Percentiles rank a stretch among this genome's conserved stretches.
phyloP scores from a whole-genome alignment of 2,888 invertebrate genomes.

The Dichetophora obliterata region DNA sequence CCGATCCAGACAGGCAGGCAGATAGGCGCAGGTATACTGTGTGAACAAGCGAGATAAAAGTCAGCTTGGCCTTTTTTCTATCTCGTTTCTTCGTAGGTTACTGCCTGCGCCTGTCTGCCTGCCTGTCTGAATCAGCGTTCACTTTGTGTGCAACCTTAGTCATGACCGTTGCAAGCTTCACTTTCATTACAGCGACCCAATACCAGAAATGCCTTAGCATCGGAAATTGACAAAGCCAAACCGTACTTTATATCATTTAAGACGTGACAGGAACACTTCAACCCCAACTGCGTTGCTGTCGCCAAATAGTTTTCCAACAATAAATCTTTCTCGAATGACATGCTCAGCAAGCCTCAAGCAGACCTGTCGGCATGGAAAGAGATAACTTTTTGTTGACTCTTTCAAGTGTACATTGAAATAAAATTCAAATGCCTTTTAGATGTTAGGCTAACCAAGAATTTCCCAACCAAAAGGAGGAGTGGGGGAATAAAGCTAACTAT shows the following conservation, averaged over 20 bases:
- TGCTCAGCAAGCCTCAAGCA: neutral
- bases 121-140: too few relatives aligned
- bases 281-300: neutral
- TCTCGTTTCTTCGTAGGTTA: too few relatives aligned
- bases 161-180: neutral
- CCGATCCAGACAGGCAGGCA: too few relatives aligned
- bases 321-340: slow-evolving; percentile 27
- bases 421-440: slow-evolving; percentile 2
- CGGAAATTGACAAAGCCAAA: neutral
- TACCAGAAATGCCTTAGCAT: neutral
- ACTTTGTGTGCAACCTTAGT: neutral
- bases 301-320: slow-evolving; percentile 16
- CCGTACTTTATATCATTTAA: neutral
- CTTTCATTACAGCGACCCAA: neutral
- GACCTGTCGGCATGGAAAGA: neutral
- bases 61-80: too few relatives aligned
- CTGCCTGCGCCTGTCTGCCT: too few relatives aligned
- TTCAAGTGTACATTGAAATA: neutral
- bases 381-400: neutral
- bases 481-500: neutral
- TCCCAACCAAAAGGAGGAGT: neutral
- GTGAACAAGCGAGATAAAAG: too few relatives aligned
- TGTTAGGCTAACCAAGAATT: neutral
- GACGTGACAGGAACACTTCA: neutral
- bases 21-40: too few relatives aligned